These are phyloP conservation scores for Ceratina australensis DNA, from an alignment of 1,140 invertebrate species.

Conservation along the genomic window DNA sequence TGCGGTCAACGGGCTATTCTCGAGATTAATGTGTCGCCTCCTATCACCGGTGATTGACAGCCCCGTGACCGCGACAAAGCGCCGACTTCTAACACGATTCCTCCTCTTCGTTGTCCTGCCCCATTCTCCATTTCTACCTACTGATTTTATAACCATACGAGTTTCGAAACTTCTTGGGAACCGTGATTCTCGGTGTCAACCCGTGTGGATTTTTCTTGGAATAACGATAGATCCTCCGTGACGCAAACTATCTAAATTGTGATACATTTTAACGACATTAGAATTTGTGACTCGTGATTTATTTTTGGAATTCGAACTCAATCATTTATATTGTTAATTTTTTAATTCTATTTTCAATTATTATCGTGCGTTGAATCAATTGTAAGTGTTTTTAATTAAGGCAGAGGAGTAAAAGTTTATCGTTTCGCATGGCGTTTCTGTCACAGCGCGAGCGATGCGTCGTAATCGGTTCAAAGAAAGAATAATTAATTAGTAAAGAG, in stretches of 20 bases:
- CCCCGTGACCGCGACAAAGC: constrained; percentile 77
- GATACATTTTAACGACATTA: too few relatives aligned
- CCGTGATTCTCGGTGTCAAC: not conserved
- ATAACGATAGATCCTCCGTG: not conserved
- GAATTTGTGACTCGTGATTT: too few relatives aligned
- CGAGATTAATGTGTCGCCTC: constrained; percentile 79
- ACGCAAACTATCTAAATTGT: too few relatives aligned
- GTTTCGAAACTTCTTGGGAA: not conserved
- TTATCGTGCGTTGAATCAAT: too few relatives aligned
- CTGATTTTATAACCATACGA: not conserved
- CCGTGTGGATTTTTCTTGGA: not conserved
- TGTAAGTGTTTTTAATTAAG: not conserved
- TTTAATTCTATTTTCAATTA: too few relatives aligned
- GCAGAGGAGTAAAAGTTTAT: not conserved
- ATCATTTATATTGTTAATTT: too few relatives aligned
- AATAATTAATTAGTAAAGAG: constrained; percentile 38
- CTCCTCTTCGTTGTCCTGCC: constrained; percentile 52
- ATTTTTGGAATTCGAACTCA: too few relatives aligned
- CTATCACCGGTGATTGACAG: constrained; percentile 78
- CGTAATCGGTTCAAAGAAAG: not conserved
- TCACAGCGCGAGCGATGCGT: not conserved
- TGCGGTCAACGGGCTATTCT: constrained; percentile 71
- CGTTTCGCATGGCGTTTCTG: not conserved
- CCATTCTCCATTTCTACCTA: constrained; percentile 8
- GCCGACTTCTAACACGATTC: constrained; percentile 73